Base-by-base conservation (phyloP, 2,797 vertebrate genomes). In the Urosaurus nigricauda region DNA sequence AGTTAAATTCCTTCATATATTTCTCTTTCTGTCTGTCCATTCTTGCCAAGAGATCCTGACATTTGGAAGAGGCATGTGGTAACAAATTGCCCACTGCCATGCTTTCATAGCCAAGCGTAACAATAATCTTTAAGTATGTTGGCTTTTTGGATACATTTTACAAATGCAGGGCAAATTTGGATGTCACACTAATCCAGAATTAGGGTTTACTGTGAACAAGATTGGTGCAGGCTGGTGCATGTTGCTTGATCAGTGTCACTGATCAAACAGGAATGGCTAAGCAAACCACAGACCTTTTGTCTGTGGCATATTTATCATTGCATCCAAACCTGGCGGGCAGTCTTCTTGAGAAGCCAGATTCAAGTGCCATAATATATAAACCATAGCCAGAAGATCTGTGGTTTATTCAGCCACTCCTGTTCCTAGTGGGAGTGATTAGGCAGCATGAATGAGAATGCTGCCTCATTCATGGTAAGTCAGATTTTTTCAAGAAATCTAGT, bases 61-160 rank as follows among this genome's bases (percentile, higher is more conserved):
- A 3, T 26, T 70, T 88, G 14, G 5, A n/a, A 58, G 35, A 78
- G 9, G 47, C 16, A 63, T 47, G 47, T 77, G 26, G n/a, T 77
- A 77, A 78, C 4, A 88, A 65, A 58, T 80, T 70, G 5, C 7
- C 47, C 21, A 78, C 21, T 88, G 32, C 37, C 60, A 68, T 81
- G 35, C 53, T 87, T 81, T 58, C 26, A 60, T 35, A 24, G 26
- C 53, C 51, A 84, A 9, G 3, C 60, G 4, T 0, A 35, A 35
- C 19, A 0, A 0, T 1, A 1, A 0, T 0, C 0, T 85, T 17
- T 0, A 0, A 16, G 0, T 7, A 12, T 83, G 51, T 32, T 51
- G 13, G 13, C 16, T n/a, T 70, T 21, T 40, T 24, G 2, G 0
- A 11, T 5, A 32, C 1, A 3, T 14, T 6, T 0, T 0, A 0